Evolutionary conservation across 2,113 vertebrate species (phyloP).

Genomic region (Takifugu bimaculatus): DNA sequence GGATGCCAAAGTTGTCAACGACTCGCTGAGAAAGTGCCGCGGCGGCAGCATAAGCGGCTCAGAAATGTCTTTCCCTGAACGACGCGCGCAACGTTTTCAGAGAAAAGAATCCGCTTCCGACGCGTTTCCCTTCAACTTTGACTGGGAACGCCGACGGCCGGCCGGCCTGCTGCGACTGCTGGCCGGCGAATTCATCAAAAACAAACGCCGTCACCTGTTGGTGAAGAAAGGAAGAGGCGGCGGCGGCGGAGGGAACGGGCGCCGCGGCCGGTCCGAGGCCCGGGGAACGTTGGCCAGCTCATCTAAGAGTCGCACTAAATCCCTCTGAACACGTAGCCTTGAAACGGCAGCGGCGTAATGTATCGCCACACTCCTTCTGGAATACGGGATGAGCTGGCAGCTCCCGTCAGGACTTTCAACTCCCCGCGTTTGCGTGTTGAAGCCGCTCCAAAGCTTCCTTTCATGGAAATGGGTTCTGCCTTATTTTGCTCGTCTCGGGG

Average conservation of each 20-base stretch:
- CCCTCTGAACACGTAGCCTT: slow-evolving; percentile 61
- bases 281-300: slow-evolving; percentile 58
- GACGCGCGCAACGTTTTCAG: no score
- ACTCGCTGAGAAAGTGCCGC: background rate
- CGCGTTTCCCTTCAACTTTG: no score
- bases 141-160: no score
- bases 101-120: no score
- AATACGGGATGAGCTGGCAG: slow-evolving; percentile 65
- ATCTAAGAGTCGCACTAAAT: slow-evolving; percentile 64
- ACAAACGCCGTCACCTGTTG: slow-evolving; percentile 25
- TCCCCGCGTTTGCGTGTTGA: slow-evolving; percentile 25
- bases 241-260: slow-evolving; percentile 23
- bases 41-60: no score
- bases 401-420: background rate
- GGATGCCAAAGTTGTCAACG: no score
- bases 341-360: slow-evolving; percentile 64
- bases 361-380: slow-evolving; percentile 64
- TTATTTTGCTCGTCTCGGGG: slow-evolving; percentile 18
- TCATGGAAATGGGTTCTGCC: slow-evolving; percentile 64
- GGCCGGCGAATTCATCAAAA: slow-evolving; percentile 17
- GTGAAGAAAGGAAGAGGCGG: slow-evolving; percentile 17
- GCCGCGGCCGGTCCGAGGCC: slow-evolving; percentile 21
- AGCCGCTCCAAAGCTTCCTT: slow-evolving; percentile 39
- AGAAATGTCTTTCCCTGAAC: no score
- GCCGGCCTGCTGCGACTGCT: background rate